Evolutionary conservation across 2,113 vertebrate genomes (phyloP), one percentile per base, ranked within the genome.

Genomic region (Sturnus vulgaris): DNA sequence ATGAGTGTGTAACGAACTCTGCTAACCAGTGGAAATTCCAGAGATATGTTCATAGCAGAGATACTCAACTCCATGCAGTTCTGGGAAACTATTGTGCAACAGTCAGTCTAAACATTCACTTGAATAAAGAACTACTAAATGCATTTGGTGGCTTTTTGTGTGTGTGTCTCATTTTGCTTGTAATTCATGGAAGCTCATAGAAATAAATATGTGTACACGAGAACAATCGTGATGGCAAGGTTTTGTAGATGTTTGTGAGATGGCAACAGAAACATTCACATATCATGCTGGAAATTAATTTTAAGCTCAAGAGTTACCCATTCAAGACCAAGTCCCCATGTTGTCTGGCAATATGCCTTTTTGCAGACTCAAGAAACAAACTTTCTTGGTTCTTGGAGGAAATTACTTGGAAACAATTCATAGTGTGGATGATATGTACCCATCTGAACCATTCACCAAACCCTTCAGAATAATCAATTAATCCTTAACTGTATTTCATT

Each of bases 11-110:
- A 86, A 80, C 75, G 46, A 95, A 78, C 60, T 60, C 46, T 39
- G 71, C 40, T 87, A 90, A 84, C 23, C 64, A 49, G 37, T 90
- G 77, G 57, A 93, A 93, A 90, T 93, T 93, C 75, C 90, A 94
- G 66, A 94, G 49, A 78, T 90, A 60, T 65, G 66, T 96, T 93
- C 90, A 86, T 53, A 83, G 60, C 88, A 83, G 60, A 88, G 72
- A 83, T 49, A 78, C 33, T 72, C 69, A 69, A 72, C 49, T 86
- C n/a, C 30, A 25, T 3, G 9, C 30, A 81, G 31, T 86, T 92
- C 44, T 50, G 42, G n/a, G 50, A n/a, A 86, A 57, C 37, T 88
- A 4, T 40, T 64, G 61, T 90, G 25, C 46, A 90, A 84, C 40
- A 60, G 68, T 80, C 1, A 1, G 73, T 80, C 46, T 90, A 88